Conservation (phyloP, 2,113 vertebrate genomes). For the Plecturocebus donacophilus region DNA sequence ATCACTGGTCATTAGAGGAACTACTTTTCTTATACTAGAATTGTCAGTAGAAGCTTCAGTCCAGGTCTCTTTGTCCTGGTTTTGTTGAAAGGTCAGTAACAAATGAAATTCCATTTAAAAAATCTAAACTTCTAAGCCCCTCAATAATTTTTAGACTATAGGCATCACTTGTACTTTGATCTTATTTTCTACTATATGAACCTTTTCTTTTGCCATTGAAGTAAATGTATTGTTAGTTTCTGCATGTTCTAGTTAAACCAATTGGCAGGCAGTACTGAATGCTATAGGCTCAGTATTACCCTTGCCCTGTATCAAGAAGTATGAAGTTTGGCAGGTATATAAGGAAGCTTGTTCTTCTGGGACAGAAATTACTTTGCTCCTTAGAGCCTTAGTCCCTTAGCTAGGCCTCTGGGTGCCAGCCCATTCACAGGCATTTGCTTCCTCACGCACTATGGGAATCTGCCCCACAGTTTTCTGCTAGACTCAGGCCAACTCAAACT, state of each 20-base stretch:
- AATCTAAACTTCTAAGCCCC: neutral
- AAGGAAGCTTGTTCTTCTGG: neutral
- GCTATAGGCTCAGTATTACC: neutral
- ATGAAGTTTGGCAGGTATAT: neutral
- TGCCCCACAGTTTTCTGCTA: neutral
- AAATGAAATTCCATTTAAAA: neutral
- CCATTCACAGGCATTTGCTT: neutral
- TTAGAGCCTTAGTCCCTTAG: neutral
- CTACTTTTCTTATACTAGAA: neutral
- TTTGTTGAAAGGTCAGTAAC: neutral
- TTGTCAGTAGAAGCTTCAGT: neutral
- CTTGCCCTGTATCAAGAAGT: neutral
- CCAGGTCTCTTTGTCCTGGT: neutral
- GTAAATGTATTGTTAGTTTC: neutral
- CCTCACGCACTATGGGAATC: neutral
- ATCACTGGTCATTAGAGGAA: too few relatives aligned
- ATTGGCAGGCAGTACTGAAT: neutral
- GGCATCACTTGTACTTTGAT: neutral
- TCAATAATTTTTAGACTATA: neutral
- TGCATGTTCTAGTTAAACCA: neutral
- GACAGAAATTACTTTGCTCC: neutral
- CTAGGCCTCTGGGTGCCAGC: neutral
- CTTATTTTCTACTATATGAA: neutral
- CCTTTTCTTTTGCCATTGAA: neutral
- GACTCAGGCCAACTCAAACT: neutral